A percentile compares a stretch with the other conserved stretches of the same genome.
Conservation (phyloP, 2,888 invertebrate species). For the Melieria crassipennis region DNA sequence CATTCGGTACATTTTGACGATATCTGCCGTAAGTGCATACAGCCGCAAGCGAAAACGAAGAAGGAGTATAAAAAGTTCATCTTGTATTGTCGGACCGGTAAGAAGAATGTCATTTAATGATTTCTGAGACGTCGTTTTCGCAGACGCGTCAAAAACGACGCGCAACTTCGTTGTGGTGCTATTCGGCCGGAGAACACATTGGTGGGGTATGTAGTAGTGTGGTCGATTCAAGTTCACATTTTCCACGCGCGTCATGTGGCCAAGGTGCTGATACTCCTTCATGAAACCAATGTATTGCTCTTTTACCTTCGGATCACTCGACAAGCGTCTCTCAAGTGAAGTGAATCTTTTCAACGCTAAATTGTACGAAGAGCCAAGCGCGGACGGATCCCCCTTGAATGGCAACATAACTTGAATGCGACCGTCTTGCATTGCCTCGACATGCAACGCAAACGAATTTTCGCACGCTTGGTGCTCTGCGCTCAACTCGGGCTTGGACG, state of each 20-base stretch:
- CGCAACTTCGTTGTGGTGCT: not conserved
- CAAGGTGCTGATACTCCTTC: constrained; percentile 25
- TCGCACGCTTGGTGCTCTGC: too few relatives aligned
- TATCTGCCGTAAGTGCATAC: constrained; percentile 32
- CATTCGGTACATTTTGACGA: constrained; percentile 38
- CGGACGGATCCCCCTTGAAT: too few relatives aligned
- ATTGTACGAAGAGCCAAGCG: too few relatives aligned
- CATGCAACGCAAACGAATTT: too few relatives aligned
- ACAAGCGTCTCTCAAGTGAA: too few relatives aligned
- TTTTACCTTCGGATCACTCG: too few relatives aligned
- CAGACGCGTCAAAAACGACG: not conserved
- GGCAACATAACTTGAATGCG: too few relatives aligned
- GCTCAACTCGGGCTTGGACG: too few relatives aligned
- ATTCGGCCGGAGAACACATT: constrained; percentile 26
- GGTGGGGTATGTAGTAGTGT: constrained; percentile 29
- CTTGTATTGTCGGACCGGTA: constrained; percentile 1
- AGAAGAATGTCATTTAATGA: not conserved
- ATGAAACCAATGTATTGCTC: constrained; percentile 21
- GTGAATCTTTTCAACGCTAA: too few relatives aligned
- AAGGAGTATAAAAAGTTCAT: not conserved
- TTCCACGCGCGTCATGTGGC: constrained; percentile 21
- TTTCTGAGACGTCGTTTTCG: not conserved
- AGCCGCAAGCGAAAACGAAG: not conserved
- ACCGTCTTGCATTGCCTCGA: too few relatives aligned
- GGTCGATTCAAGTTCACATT: not conserved